phyloP scores from a whole-genome alignment of 2,888 invertebrate genomes.

The Daptonema setosum region DNA sequence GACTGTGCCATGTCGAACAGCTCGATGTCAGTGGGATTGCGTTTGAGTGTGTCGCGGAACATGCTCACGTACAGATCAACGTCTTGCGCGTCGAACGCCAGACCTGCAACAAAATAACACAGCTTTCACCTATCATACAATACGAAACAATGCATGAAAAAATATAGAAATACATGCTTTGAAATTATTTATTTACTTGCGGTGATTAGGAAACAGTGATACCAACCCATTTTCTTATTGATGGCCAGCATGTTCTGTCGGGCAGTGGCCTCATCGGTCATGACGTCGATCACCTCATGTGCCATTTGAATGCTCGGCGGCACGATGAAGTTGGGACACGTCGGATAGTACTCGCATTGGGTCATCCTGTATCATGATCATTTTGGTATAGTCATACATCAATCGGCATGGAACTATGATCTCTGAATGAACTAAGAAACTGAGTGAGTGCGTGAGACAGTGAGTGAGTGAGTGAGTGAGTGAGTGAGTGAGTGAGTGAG shows the following conservation, averaged over 20 bases:
- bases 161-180: too few species aligned
- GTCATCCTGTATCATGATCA: conserved; percentile 38
- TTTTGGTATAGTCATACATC: not conserved
- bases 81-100: conserved; percentile 81
- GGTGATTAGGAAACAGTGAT: too few species aligned
- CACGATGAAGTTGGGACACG: conserved; percentile 14
- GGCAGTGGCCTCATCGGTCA: conserved; percentile 49
- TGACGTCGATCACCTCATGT: conserved; percentile 63
- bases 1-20: conserved; percentile 93
- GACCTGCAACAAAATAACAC: conserved; percentile 35
- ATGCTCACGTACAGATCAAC: conserved; percentile 66
- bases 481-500: too few species aligned
- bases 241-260: conserved; percentile 57
- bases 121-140: not conserved
- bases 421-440: not conserved
- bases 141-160: too few species aligned
- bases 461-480: too few species aligned
- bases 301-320: conserved; percentile 40
- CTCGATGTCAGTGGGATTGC: conserved; percentile 90
- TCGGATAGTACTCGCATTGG: conserved; percentile 62
- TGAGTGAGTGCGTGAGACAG: not conserved
- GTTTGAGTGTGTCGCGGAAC: conserved; percentile 54
- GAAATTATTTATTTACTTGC: too few species aligned
- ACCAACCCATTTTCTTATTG: conserved; percentile 47
- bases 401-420: not conserved